These are phyloP conservation scores for Macrocentrus cingulum DNA, from an alignment of 1,140 invertebrate species.

Conservation along the genomic window DNA sequence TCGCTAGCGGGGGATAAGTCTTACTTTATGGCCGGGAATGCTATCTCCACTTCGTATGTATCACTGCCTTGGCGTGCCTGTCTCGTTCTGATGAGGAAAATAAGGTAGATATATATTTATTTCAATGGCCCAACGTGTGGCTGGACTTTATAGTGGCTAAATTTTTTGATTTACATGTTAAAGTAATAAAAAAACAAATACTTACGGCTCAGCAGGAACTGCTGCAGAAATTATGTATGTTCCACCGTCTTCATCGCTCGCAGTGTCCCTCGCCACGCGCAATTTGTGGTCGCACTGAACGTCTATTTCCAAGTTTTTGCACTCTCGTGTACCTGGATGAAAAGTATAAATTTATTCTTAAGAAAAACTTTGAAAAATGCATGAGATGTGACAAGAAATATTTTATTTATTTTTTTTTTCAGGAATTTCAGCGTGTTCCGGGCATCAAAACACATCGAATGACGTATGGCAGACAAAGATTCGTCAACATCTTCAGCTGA, in stretches of 20 bases:
- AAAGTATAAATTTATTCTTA: not conserved
- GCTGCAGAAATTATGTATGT: slow-evolving; percentile 78
- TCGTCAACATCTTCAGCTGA: no score
- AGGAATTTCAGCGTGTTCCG: no score
- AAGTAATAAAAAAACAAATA: no score
- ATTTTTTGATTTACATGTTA: no score
- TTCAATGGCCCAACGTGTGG: slow-evolving; percentile 5
- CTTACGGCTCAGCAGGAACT: slow-evolving; percentile 82
- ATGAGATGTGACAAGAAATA: no score
- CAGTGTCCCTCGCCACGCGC: slow-evolving; percentile 48
- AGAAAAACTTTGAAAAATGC: not conserved
- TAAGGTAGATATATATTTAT: slow-evolving; percentile 38
- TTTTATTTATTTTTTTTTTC: no score
- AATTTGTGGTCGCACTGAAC: slow-evolving; percentile 84
- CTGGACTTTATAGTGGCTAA: slow-evolving; percentile 10
- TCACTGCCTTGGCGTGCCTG: slow-evolving; percentile 65
- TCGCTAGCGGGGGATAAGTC: slow-evolving; percentile 48
- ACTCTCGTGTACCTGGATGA: slow-evolving; percentile 66
- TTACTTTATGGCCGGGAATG: slow-evolving; percentile 91
- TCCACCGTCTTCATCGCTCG: slow-evolving; percentile 65
- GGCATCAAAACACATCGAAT: no score
- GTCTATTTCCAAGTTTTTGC: slow-evolving; percentile 84
- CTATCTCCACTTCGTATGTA: slow-evolving; percentile 86
- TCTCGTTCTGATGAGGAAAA: slow-evolving; percentile 54
- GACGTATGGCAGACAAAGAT: no score